Evolutionary conservation across 2,888 invertebrate species (phyloP).

Genomic region (Polymixis lichenea): DNA sequence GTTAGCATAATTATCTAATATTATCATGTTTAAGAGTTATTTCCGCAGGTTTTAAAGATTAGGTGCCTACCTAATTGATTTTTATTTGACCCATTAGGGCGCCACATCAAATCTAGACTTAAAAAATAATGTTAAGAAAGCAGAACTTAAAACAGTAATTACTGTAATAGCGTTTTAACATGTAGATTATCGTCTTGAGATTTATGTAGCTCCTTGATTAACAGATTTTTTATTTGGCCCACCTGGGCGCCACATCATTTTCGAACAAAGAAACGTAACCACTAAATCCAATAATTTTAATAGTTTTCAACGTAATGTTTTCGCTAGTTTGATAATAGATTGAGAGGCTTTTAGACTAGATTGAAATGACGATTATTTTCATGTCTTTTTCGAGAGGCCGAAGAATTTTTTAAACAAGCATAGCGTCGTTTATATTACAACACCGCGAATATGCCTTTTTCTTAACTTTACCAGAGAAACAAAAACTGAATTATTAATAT

Average conservation of each 20-base stretch:
- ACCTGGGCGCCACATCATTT: background rate
- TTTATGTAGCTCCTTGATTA: background rate
- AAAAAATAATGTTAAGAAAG: background rate
- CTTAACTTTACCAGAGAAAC: too few species aligned
- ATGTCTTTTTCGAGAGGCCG: background rate
- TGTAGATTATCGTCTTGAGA: background rate
- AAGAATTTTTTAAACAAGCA: background rate
- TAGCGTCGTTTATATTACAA: too few species aligned
- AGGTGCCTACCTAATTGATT: background rate
- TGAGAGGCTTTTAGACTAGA: background rate
- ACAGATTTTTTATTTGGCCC: background rate
- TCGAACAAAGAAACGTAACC: background rate
- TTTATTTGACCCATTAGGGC: constrained; percentile 1
- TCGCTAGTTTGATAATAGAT: background rate
- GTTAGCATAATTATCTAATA: background rate
- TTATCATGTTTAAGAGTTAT: background rate
- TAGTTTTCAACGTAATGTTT: background rate
- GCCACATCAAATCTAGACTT: background rate
- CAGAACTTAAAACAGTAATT: background rate
- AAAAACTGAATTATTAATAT: too few species aligned
- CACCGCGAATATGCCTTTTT: too few species aligned
- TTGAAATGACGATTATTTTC: background rate
- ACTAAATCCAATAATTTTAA: background rate
- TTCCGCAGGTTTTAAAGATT: background rate
- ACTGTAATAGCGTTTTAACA: background rate